A percentile compares a stretch with the other conserved stretches of the same genome.
Evolutionary conservation across 2,113 vertebrate species (phyloP).

Genomic region (Cinclus mexicanus): DNA sequence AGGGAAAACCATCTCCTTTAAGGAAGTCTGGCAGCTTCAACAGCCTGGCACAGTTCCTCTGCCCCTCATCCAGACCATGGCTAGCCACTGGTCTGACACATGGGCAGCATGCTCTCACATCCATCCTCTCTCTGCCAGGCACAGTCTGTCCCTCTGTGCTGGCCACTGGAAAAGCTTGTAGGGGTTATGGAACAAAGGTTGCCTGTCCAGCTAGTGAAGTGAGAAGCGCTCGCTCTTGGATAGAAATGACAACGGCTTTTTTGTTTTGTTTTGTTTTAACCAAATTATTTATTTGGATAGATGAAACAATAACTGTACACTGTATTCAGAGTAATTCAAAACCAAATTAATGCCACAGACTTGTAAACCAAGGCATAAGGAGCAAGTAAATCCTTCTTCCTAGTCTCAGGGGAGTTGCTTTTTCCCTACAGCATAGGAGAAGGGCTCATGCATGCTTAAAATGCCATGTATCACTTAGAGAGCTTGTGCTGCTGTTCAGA

Average conservation of each 20-base stretch:
- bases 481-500: not conserved
- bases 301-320: not conserved
- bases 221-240: fast-evolving
- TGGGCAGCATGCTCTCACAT: not conserved
- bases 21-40: not conserved
- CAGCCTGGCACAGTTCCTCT: not conserved
- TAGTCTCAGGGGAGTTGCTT: not conserved
- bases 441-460: not conserved
- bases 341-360: not conserved
- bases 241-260: not conserved
- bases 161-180: not conserved
- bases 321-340: not conserved
- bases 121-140: not conserved
- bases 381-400: not conserved
- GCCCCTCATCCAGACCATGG: not conserved
- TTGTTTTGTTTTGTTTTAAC: not conserved
- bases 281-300: not conserved
- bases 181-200: not conserved
- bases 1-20: not conserved
- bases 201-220: not conserved
- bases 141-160: not conserved
- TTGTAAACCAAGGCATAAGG: not conserved
- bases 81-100: fast-evolving
- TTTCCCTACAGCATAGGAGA: not conserved
- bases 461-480: not conserved